Evolutionary conservation across 2,113 vertebrate species (phyloP), one percentile per base, ranked within the genome.

Genomic region (Pyxicephalus adspersus): DNA sequence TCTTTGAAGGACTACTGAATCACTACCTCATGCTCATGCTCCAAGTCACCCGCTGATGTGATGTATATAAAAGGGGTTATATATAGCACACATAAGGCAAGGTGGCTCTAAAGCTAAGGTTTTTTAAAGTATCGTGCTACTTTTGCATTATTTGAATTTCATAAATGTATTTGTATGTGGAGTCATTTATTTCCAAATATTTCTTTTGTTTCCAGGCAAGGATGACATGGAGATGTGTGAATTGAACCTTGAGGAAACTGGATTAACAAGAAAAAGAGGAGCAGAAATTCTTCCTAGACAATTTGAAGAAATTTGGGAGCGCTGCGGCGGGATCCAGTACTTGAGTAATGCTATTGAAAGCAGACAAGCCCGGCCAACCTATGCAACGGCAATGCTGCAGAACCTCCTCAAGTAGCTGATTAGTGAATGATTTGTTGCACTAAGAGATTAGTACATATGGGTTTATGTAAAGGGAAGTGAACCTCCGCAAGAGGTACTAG

Each of bases 151-250:
- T 45, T 45, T 1, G 38, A 45, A 13, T 9, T 45, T 2, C 38
- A 13, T 45, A 45, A 45, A 38, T 5, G 31, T 34, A 38, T 38
- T 9, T 58, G n/a, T 58, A 58, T 58, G 20, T 58, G 0, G 5
- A 58, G 13, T 18, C 2, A 63, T 28, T 19, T 26, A 16, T 67
- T 45, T 4, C 25, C 17, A 17, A 54, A 54, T 57, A 5, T 64
- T 28, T 54, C 6, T 45, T 7, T 54, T 0, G 0, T 20, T 51
- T 87, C 26, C 88, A 99, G 98, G 98, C 18, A 99, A 99, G 84
- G 98, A 99, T 76, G 98, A 99, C 83, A 96, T 99, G 94, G 98
- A 99, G 91, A 99, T 99, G 98, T 99, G 98, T 2, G 98, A 99
- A 93, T 91, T 99, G 82, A 98, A 94, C 61, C 95, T 99, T 45